Base-by-base conservation (phyloP, 2,113 vertebrate genomes). In the Colistium nudipinnis region DNA sequence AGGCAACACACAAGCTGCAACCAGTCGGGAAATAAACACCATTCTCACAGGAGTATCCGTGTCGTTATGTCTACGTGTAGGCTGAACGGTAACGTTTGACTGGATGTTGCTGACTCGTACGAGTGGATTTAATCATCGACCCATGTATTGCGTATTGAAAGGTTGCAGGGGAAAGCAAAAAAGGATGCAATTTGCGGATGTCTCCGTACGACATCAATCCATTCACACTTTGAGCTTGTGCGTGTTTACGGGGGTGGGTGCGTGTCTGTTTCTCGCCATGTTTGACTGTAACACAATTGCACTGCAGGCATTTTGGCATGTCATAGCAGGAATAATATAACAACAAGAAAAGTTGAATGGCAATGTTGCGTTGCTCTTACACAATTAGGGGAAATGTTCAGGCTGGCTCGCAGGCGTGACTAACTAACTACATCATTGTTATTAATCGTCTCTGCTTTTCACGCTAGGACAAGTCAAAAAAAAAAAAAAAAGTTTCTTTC, bases 1-100 rank as follows among this genome's bases (percentile, higher is more conserved):
- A n/a, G n/a, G 39, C 14, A 17, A 33, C 44, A 54, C 43, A 67
- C 35, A 74, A 60, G 51, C 69, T 78, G 74, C 24, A 77, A 61
- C 57, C 36, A 47, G 71, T 60, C 64, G 25, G n/a, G n/a, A 65
- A 57, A 60, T 63, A 13, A 62, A 62, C 10, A 39, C 16, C 0
- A 2, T 57, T 24, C 10, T 62, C 27, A 63, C 35, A 48, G 6
- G 39, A 25, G 35, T 38, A 52, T 19, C 24, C 43, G n/a, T 49
- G 36, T 64, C 3, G n/a, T 9, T 0, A 48, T 64, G 31, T 61
- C 14, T 11, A 17, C 30, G 22, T 19, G 12, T 13, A n/a, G 7
- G 43, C 10, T 6, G 1, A 54, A 28, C 28, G 44, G 48, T 39
- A 4, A 48, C 7, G 13, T 55, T 45, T 54, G 0, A 41, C 8